Evolutionary conservation across 2,113 vertebrate genomes (phyloP), one percentile per base, ranked within the genome.

Genomic region (Myanophis thanlyinensis): DNA sequence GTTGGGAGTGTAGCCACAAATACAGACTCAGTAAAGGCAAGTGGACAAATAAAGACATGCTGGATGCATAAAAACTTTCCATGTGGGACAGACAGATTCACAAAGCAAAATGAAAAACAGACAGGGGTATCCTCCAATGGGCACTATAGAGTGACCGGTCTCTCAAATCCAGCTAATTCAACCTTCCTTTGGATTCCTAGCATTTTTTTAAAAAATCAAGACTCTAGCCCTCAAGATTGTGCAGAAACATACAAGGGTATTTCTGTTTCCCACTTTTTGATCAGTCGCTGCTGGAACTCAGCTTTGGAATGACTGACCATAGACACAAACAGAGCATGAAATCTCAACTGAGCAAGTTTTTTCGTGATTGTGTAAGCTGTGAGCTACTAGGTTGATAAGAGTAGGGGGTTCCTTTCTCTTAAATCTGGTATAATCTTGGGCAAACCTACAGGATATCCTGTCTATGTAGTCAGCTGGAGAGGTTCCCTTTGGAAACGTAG

Each of bases 201-300:
- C 35, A 2, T 48, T 35, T 40, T 30, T 44, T 18, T 30, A 27
- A 20, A 27, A 46, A 85, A 85, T 54, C 47, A 92, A 88, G 7
- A 7, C 85, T 89, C 73, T 89, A 89, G 88, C 73, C 92, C 92
- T 92, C 92, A 40, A 11, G 22, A 22, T 48, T 89, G 51, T 56
- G 62, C 27, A 84, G 91, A 54, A 92, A 92, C 23, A 18, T 46
- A 1, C 30, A 7, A 27, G 51, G n/a, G 44, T 8, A 15, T n/a
- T 25, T 80, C 48, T 12, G 3, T 44, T 3, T 15, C 15, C 25
- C 46, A 18, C 15, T 47, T 86, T 40, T 27, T 9, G 15, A 12
- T 10, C 22, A 4, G 22, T 53, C 13, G 2, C 35, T 40, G 22
- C 23, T 46, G 9, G 52, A 80, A 85, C 85, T 47, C 85, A 27